phyloP scores from a whole-genome alignment of 2,888 invertebrate species.

The Tholera decimalis region DNA sequence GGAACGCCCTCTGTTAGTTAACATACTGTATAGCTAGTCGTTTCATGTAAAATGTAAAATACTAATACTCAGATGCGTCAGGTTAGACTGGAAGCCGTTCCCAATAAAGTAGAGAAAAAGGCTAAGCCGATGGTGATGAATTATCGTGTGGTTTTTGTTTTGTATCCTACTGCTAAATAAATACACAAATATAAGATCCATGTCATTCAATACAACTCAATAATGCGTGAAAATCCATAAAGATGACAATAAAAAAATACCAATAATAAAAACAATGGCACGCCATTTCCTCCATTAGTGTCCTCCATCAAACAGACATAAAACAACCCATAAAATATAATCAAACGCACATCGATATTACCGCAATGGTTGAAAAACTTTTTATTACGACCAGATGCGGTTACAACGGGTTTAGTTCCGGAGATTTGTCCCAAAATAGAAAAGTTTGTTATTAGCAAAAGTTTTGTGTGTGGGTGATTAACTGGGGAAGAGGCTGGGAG shows the following conservation, averaged over 20 bases:
- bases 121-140: no score
- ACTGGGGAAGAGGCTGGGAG: constrained; percentile 23
- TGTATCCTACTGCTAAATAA: not conserved
- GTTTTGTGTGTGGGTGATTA: constrained; percentile 60
- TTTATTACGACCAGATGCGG: constrained; percentile 70
- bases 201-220: not conserved
- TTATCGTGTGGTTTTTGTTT: not conserved
- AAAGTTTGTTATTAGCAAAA: constrained; percentile 76
- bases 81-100: no score
- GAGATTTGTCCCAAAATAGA: constrained; percentile 72
- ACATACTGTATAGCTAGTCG: no score
- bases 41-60: no score
- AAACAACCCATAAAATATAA: constrained; percentile 54
- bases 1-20: no score
- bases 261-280: constrained; percentile 38
- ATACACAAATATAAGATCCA: no score
- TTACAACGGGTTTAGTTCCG: constrained; percentile 65
- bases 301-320: constrained; percentile 45
- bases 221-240: constrained; percentile 1
- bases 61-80: no score
- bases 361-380: constrained; percentile 64
- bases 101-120: no score
- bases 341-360: constrained; percentile 62
- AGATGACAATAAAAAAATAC: constrained; percentile 26
- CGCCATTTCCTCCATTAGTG: constrained; percentile 25